Base-by-base conservation (phyloP, 2,888 invertebrate species). In the Diarsia brunnea region DNA sequence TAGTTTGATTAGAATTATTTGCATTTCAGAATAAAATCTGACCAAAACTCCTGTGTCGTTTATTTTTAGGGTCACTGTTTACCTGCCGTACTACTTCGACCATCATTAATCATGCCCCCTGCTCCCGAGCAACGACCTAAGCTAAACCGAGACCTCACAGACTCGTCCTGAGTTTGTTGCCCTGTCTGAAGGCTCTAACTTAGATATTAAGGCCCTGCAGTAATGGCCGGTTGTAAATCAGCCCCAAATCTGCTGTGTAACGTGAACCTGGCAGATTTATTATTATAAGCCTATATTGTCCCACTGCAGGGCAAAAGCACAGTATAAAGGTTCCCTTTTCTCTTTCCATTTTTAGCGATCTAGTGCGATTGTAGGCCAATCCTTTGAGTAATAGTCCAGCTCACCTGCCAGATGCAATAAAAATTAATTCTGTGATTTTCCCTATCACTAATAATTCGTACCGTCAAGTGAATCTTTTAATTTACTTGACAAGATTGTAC, bases 21-120 rank as follows among this genome's bases (percentile, higher is more conserved):
- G 90, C 90, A 92, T 90, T 85, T 89, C 91, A 90, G 90, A 93
- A 92, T 91, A 90, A 90, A 92, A 63, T 91, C 91, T 92, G 91
- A 89, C 87, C 60, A 79, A 77, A 67, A 69, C 43, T 49, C 38
- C 8, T 31, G 5, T 21, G 24, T 73, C 4, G 68, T 74, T 67
- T 53, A 70, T 81, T 74, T 12, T 58, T 31, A 53, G 12, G 10
- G 24, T 14, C 43, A 8, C 45, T 51, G 12, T 14, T 19, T 49
- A 69, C 4, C 8, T 71, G 19, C 19, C 10, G 8, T 27, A 49
- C 24, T 38, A 38, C 21, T 49, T 67, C 24, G 27, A 2, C 24
- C 21, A 38, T 47, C 3, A 49, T 19, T 19, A 49, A 49, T 49
- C 2, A 24, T 38, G 38, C 38, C 38, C 38, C 38, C 38, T 38